These are phyloP conservation scores for Psittacula cyanocephala DNA, from an alignment of 2,113 vertebrate genomes.

Conservation along the genomic window DNA sequence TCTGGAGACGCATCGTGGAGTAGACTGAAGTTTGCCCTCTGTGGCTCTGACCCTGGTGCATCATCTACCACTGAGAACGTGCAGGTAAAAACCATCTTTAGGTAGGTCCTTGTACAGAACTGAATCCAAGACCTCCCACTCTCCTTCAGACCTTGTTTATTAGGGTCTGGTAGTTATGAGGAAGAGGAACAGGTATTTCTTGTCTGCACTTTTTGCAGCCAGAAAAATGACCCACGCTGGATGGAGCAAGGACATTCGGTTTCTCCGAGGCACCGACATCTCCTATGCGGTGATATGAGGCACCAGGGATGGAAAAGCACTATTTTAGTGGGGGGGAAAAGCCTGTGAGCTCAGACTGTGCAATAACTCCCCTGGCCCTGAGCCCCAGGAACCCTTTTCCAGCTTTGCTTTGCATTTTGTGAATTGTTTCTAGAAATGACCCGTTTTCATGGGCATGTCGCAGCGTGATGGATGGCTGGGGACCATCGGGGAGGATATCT, in stretches of 20 bases:
- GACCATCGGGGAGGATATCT: slow-evolving; percentile 17
- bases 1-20: background rate
- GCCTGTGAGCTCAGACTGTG: background rate
- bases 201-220: background rate
- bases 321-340: background rate
- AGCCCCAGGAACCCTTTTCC: background rate
- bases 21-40: background rate
- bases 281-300: background rate
- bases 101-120: background rate
- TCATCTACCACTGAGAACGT: background rate
- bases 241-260: background rate
- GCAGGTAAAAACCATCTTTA: background rate
- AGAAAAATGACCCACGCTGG: background rate
- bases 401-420: slow-evolving; percentile 29
- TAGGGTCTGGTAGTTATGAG: background rate
- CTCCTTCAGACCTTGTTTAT: background rate
- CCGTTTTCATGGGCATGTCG: background rate
- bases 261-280: background rate
- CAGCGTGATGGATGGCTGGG: background rate
- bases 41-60: background rate
- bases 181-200: background rate
- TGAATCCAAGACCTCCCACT: background rate
- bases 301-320: background rate
- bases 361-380: slow-evolving; percentile 25
- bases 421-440: slow-evolving; percentile 1